These are phyloP conservation scores for Mythimna lalbum DNA, from an alignment of 2,888 invertebrate genomes.

Conservation along the genomic window DNA sequence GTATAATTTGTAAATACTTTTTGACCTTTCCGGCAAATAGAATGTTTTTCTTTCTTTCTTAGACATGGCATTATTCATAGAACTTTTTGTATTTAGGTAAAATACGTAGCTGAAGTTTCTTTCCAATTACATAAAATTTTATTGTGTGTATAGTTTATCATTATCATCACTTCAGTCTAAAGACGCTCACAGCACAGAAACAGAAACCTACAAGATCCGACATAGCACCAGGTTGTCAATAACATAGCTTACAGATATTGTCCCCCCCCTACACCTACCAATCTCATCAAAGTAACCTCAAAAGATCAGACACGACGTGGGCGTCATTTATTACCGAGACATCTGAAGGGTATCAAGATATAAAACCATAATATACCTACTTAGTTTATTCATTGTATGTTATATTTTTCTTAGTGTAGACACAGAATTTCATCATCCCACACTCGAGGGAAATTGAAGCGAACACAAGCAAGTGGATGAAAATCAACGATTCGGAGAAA, in stretches of 20 bases:
- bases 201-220: too few relatives aligned
- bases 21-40: too few relatives aligned
- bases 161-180: not conserved
- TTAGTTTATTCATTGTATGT: conserved; percentile 18
- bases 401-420: conserved; percentile 2
- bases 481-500: conserved; percentile 35
- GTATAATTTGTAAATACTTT: too few relatives aligned
- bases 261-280: not conserved
- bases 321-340: not conserved
- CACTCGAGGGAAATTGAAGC: conserved; percentile 37
- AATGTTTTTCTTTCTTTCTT: too few relatives aligned
- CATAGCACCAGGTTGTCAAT: not conserved
- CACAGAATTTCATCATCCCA: conserved; percentile 16
- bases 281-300: conserved; percentile 2
- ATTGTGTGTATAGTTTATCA: not conserved
- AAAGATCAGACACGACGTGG: conserved; percentile 5
- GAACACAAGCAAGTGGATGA: conserved; percentile 19
- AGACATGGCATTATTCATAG: conserved; percentile 26
- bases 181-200: not conserved
- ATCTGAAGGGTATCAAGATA: not conserved
- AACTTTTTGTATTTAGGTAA: too few relatives aligned
- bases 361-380: conserved; percentile 15
- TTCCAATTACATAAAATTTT: too few relatives aligned
- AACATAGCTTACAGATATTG: not conserved
- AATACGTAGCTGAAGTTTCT: too few relatives aligned